These are phyloP conservation scores for Lepus americanus DNA, from an alignment of 2,113 vertebrate genomes.

Conservation along the genomic window DNA sequence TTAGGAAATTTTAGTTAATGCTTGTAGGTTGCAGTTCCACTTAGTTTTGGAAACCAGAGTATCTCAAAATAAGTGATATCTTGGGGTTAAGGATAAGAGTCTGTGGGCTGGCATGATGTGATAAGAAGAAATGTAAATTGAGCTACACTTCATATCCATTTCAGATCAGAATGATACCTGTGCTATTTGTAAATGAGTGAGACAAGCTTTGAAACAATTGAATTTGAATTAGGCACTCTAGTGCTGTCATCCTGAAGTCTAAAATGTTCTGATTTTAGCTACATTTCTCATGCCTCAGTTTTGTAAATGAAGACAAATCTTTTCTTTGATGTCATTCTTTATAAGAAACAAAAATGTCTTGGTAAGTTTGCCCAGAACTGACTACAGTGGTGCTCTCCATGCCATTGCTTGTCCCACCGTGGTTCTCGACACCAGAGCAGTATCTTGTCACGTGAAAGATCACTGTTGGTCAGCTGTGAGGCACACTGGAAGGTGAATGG, in stretches of 20 bases:
- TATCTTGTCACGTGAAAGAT: neutral
- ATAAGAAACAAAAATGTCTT: neutral
- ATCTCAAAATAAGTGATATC: neutral
- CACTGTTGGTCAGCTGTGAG: neutral
- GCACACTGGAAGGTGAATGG: neutral
- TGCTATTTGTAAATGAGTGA: neutral
- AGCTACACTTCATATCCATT: neutral
- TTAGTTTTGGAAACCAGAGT: conserved; percentile 16
- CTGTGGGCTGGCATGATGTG: neutral
- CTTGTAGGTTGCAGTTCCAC: neutral
- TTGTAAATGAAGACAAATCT: conserved; percentile 10
- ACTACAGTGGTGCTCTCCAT: neutral
- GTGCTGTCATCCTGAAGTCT: neutral
- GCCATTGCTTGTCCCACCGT: neutral
- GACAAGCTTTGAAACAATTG: neutral
- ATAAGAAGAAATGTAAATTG: neutral
- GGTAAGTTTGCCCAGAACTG: neutral
- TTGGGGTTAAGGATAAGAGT: neutral
- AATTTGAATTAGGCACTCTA: neutral
- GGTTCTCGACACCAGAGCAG: neutral
- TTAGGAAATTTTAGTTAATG: neutral
- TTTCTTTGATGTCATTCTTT: neutral
- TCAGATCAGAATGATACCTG: neutral
- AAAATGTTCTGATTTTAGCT: conserved; percentile 24
- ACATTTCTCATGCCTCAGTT: conserved; percentile 34